Evolutionary conservation across 2,888 invertebrate species (phyloP).

Genomic region (Teinopalpus imperialis): DNA sequence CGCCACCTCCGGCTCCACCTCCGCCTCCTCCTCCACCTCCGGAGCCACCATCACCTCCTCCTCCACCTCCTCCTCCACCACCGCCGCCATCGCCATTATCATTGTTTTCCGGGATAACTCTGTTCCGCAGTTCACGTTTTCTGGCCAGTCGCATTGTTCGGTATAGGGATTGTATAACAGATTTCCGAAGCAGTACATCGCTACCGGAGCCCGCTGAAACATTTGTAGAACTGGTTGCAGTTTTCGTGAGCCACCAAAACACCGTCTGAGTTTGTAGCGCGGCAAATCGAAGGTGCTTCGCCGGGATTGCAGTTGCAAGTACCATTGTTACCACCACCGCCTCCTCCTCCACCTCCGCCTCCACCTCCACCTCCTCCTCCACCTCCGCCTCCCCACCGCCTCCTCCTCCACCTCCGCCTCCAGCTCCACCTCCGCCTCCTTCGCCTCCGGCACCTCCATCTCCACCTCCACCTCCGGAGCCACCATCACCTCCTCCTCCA

Average conservation of each 20-base stretch:
- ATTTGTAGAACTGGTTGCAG: constrained; percentile 41
- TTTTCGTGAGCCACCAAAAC: constrained; percentile 41
- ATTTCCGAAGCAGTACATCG: constrained; percentile 30
- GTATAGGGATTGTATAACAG: constrained; percentile 38
- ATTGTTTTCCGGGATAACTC: constrained; percentile 26
- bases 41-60: neutral
- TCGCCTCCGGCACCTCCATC: no score
- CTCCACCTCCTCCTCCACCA: neutral
- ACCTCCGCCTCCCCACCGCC: no score
- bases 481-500: no score
- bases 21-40: neutral
- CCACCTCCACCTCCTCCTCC: no score
- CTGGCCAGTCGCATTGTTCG: constrained; percentile 38
- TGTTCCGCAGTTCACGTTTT: constrained; percentile 38
- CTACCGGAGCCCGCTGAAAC: constrained; percentile 35
- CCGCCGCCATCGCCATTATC: neutral
- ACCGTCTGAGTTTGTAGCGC: constrained; percentile 33
- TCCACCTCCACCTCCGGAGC: no score
- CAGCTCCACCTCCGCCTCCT: no score
- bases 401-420: no score
- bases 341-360: constrained; percentile 20
- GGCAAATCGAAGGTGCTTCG: constrained; percentile 40
- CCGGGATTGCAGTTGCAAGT: constrained; percentile 34
- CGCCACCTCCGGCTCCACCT: no score
- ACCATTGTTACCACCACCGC: constrained; percentile 9